phyloP scores from a whole-genome alignment of 2,113 vertebrate species.

The Shinisaurus crocodilurus region DNA sequence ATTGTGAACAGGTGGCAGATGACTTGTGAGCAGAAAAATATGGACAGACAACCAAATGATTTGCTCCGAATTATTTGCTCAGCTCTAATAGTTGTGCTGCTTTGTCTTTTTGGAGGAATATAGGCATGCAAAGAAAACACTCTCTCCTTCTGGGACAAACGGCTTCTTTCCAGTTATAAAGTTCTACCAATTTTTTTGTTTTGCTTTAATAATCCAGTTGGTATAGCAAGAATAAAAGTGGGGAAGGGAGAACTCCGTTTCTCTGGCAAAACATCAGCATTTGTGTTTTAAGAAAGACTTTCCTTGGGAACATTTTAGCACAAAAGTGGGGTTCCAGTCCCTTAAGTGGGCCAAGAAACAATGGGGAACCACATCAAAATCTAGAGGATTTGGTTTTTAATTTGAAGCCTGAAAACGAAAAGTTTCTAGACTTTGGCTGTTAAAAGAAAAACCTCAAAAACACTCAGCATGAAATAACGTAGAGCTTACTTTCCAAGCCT shows the following conservation, averaged over 20 bases:
- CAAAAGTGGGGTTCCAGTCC: conserved; percentile 36
- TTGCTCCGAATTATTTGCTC: conserved; percentile 48
- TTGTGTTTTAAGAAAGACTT: conserved; percentile 33
- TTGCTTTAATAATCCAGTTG: conserved; percentile 27
- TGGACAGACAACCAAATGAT: conserved; percentile 37
- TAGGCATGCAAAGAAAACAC: conserved; percentile 39
- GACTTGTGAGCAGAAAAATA: conserved; percentile 42
- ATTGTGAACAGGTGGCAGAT: conserved; percentile 52
- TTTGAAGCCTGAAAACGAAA: not conserved
- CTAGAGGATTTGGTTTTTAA: conserved; percentile 42
- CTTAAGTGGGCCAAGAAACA: conserved; percentile 43
- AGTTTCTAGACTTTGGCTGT: conserved; percentile 28
- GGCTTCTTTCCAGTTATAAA: conserved; percentile 38
- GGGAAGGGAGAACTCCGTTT: conserved; percentile 25
- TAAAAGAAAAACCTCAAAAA: conserved; percentile 20
- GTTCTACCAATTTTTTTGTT: conserved; percentile 20
- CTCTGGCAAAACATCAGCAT: conserved; percentile 36
- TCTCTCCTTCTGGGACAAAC: conserved; percentile 52
- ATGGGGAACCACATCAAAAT: conserved; percentile 35
- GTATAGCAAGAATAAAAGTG: conserved; percentile 18
- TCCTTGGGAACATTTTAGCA: conserved; percentile 31
- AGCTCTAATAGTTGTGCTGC: conserved; percentile 38
- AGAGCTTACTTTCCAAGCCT: conserved; percentile 43
- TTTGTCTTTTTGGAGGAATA: conserved; percentile 33
- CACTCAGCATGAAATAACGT: not conserved